Evolutionary conservation across 2,888 invertebrate genomes (phyloP), one percentile per base, ranked within the genome.

Genomic region (Ashinkailepas kermadecensis): DNA sequence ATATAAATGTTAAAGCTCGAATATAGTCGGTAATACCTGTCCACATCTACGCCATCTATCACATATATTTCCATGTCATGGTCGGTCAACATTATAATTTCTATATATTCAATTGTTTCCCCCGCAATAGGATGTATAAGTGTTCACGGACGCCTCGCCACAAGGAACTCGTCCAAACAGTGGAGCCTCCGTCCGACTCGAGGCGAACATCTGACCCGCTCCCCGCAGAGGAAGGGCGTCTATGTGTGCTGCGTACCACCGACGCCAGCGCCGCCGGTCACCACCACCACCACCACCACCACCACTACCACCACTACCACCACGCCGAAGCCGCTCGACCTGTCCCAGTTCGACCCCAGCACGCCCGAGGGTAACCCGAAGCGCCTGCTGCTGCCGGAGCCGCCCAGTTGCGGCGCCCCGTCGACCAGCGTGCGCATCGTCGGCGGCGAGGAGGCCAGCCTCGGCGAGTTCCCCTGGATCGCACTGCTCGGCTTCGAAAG

Each of bases 341-440:
- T 74, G 21, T 74, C 74, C 54, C 54, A 74, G 74, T 74, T 74
- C 21, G 74, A 74, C 56, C 74, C 74, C 18, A 74, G 23, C 54
- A 74, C 74, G 74, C 74, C 74, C 18, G 74, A 74, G 74, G 74
- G 74, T 8, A 74, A 74, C 74, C 74, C 74, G 21, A 74, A 74
- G 56, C 54, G 74, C 0, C 74, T 74, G 54, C 74, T 74, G 74
- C 56, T 74, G 74, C 74, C 74, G 21, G 15, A 0, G 10, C 11
- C n/a, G 10, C 57, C 78, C 56, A 10, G 23, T n/a, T 79, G 79
- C 25, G 79, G 79, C n/a, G 0, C 7, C 23, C 0, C 4, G 2
- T 9, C 3, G 7, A 13, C 58, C 58, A 10, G 7, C 4, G 25
- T 23, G 23, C 11, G 79, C 15, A 79, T 79, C 79, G 58, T 79